phyloP scores from a whole-genome alignment of 92 coral and sea anemone genomes.

The Porites cylindrica region DNA sequence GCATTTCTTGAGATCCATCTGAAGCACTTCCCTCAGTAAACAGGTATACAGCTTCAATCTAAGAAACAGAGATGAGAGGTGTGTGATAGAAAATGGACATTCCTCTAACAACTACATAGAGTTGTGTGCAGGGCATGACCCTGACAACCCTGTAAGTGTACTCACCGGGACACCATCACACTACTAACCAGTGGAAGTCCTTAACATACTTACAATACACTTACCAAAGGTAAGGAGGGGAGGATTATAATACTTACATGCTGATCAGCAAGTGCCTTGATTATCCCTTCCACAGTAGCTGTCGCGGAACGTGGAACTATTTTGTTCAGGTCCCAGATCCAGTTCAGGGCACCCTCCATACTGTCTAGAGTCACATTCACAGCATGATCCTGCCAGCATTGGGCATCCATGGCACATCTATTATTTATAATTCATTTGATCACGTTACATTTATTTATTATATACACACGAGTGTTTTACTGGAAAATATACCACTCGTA shows the following conservation, averaged over 20 bases:
- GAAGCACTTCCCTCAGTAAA: conserved; percentile 91
- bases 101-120: no score
- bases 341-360: conserved; percentile 89
- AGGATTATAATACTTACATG: conserved; percentile 63
- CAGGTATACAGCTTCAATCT: conserved; percentile 94
- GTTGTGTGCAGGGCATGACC: no score
- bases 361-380: conserved; percentile 93
- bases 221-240: no score
- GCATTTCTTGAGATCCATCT: conserved; percentile 83
- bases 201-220: no score
- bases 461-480: no score
- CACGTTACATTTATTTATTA: no score
- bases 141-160: no score
- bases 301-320: conserved; percentile 75
- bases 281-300: conserved; percentile 89
- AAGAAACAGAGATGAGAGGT: not conserved
- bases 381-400: conserved; percentile 93
- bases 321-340: conserved; percentile 86
- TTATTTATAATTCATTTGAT: not conserved
- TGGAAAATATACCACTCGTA: no score
- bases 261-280: conserved; percentile 86
- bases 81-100: not conserved
- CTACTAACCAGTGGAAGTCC: no score
- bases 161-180: no score
- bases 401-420: conserved; percentile 87